A percentile compares a stretch with the other conserved stretches of the same genome.
These are phyloP conservation scores for Salarias fasciatus DNA, from an alignment of 2,797 vertebrate species.

Conservation along the genomic window DNA sequence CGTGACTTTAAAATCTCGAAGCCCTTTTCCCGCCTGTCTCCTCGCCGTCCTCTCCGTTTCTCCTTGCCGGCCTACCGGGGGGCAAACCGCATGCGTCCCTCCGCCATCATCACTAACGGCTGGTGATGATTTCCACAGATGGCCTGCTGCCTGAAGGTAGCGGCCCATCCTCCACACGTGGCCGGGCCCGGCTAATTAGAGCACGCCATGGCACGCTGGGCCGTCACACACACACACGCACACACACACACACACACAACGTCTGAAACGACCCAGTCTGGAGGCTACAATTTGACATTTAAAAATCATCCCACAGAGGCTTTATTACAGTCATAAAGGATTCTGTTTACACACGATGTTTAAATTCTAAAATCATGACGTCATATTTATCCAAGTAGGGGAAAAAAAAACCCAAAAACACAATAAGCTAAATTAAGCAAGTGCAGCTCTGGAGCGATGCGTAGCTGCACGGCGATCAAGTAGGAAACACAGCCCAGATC, in stretches of 20 bases:
- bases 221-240: constrained; percentile 7
- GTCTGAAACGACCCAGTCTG: constrained; percentile 22
- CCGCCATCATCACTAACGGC: constrained; percentile 17
- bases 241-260: constrained; percentile 5
- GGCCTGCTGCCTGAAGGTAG: constrained; percentile 53
- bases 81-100: constrained; percentile 1
- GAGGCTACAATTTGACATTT: constrained; percentile 25
- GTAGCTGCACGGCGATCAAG: too few species aligned
- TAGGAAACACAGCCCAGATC: background rate
- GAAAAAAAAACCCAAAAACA: too few species aligned
- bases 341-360: background rate
- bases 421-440: too few species aligned
- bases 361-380: constrained; percentile 1
- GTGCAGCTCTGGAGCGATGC: too few species aligned
- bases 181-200: constrained; percentile 54
- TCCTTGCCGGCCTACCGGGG: constrained; percentile 5
- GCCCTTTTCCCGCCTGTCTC: too few species aligned
- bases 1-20: background rate
- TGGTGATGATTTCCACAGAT: constrained; percentile 57
- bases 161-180: constrained; percentile 50
- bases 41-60: background rate
- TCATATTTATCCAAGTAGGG: background rate
- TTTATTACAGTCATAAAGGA: constrained; percentile 3
- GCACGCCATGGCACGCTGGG: constrained; percentile 21
- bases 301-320: constrained; percentile 24